A percentile compares a stretch with the other conserved stretches of the same genome.
These are phyloP conservation scores for Fabriciana adippe DNA, from an alignment of 2,888 invertebrate species.

Conservation along the genomic window DNA sequence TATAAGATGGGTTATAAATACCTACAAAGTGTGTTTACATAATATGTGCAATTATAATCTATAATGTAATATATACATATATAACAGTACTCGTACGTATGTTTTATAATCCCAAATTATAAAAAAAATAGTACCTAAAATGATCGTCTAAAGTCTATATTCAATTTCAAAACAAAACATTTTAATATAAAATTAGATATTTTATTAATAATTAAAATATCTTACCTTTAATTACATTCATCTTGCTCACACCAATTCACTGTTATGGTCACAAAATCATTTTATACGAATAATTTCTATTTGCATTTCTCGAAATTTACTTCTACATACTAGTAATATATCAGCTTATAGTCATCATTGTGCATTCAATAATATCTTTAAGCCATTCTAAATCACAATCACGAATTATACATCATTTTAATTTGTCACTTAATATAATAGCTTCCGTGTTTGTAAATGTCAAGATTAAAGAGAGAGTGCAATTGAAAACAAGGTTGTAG, in stretches of 20 bases:
- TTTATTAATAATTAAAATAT: neutral
- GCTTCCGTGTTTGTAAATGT: constrained; percentile 67
- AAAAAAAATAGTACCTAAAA: no score
- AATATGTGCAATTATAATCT: no score
- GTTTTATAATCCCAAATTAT: no score
- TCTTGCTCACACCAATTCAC: constrained; percentile 56
- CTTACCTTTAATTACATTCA: constrained; percentile 67
- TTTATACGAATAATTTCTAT: constrained; percentile 13
- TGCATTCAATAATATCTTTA: constrained; percentile 9
- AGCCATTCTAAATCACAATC: constrained; percentile 5
- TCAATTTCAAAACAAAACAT: no score
- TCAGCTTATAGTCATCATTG: constrained; percentile 37
- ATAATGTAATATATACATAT: no score
- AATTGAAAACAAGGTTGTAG: constrained; percentile 73
- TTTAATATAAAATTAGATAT: no score
- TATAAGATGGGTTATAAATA: no score
- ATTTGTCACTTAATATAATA: constrained; percentile 58
- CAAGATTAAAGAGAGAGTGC: constrained; percentile 64
- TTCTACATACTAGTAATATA: constrained; percentile 13
- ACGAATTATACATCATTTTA: constrained; percentile 30
- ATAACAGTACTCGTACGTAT: no score
- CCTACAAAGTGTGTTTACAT: no score
- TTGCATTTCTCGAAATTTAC: neutral
- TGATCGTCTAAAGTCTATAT: no score
- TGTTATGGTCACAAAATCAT: constrained; percentile 30